Evolutionary conservation across 2,888 invertebrate species (phyloP), one percentile per base, ranked within the genome.

Genomic region (Sthenelais limicola): DNA sequence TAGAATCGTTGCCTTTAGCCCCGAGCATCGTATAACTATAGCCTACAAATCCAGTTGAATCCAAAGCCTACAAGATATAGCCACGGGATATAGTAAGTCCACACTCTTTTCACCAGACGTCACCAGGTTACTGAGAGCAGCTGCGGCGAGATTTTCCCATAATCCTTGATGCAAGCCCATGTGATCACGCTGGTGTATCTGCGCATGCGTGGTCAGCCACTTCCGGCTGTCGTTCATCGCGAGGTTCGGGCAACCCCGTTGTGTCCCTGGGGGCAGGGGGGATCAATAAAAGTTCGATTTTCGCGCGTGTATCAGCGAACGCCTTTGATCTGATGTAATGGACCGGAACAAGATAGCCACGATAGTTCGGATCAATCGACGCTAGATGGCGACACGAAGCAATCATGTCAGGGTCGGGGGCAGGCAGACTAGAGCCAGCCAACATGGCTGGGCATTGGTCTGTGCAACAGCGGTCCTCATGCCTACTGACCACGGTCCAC

Each of bases 281-380:
- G 35, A 62, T 38, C 62, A 26, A 38, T 62, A 26, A n/a, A n/a
- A 21, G 12, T 38, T 35, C 62, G 62, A 62, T 18, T 7, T 24
- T 12, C 12, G 21, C 62, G 18, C 9, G 62, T 35, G 38, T 35
- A 35, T 38, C n/a, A 3, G 21, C 15, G 1, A 5, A 4, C 24
- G 26, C 9, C 38, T 62, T 62, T 62, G 62, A 62, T 62, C 62
- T 24, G 12, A 28, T 62, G n/a, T 35, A 62, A 62, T 62, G 62
- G 38, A 24, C 24, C 62, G 28, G 62, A 62, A 62, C 62, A 43
- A 5, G 62, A 35, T 35, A 35, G 38, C 5, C 2, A 35, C 43
- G 38, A 35, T 15, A 24, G 33, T 18, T 35, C 12, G 33, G 12
- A 32, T n/a, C n/a, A n/a, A n/a, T n/a, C 30, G 1, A 12, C 7